These are phyloP conservation scores for Diachrysia chrysitis DNA, from an alignment of 2,888 invertebrate species.

Conservation along the genomic window DNA sequence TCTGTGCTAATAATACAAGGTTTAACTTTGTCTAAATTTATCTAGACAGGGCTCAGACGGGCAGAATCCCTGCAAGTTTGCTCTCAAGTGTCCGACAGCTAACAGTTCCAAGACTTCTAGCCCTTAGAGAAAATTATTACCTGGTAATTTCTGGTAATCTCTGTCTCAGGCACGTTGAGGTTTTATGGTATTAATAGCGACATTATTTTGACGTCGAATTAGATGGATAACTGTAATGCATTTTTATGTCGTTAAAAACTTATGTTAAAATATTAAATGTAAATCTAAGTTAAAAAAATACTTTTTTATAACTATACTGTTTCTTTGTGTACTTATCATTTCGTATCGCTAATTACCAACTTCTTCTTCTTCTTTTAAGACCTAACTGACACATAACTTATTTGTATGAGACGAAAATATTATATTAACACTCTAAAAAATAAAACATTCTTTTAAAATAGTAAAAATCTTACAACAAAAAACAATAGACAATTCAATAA, in stretches of 20 bases:
- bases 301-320: too few relatives aligned
- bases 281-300: too few relatives aligned
- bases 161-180: neutral
- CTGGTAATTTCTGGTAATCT: conserved; percentile 27
- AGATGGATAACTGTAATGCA: too few relatives aligned
- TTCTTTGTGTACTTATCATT: too few relatives aligned
- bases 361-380: too few relatives aligned
- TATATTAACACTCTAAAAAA: too few relatives aligned
- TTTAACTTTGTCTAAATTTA: neutral
- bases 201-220: neutral
- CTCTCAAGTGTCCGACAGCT: conserved; percentile 23
- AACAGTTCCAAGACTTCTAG: conserved; percentile 18
- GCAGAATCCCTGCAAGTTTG: conserved; percentile 34
- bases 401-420: too few relatives aligned
- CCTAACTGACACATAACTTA: too few relatives aligned
- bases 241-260: too few relatives aligned
- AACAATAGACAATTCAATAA: neutral
- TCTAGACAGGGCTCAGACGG: conserved; percentile 9
- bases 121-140: conserved; percentile 24
- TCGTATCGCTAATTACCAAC: too few relatives aligned
- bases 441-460: neutral
- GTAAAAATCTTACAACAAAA: neutral
- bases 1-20: neutral
- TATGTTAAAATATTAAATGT: too few relatives aligned
- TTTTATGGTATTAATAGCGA: conserved; percentile 5